Evolutionary conservation across 2,888 invertebrate species (phyloP), one percentile per base, ranked within the genome.

Genomic region (Leptarthrus brevirostris): DNA sequence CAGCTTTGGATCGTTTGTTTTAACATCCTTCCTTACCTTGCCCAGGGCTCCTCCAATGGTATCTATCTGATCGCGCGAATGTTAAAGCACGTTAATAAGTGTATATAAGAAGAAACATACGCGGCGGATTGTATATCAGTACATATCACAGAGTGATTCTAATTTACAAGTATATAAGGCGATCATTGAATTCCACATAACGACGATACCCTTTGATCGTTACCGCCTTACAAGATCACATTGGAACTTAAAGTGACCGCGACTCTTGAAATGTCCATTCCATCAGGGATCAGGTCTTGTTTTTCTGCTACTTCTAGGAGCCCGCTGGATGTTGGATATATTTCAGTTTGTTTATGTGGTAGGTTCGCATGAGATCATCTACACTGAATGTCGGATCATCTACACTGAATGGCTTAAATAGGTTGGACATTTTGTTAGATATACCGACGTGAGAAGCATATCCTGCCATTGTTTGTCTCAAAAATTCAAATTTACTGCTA

Each of bases 111-210:
- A 30, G 18, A 24, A 53, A 26, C 26, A 47, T 26, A 66, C 34
- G 26, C 47, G 26, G 18, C 8, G 24, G 66, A 47, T 66, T 47
- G 66, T 26, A 24, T 66, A 66, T n/a, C n/a, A n/a, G n/a, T n/a
- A n/a, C n/a, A n/a, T n/a, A n/a, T 66, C 66, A 47, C 20, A 26
- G 36, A 36, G 26, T 22, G 47, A 14, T 47, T 66, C 66, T 66
- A 66, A 66, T 66, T 66, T 66, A 66, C 66, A 66, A 66, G 47
- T 66, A 66, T 66, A 66, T 66, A 66, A 66, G 47, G 30, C 66
- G 44, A 66, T 66, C 66, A 47, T 49, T 49, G 66, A 47, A 66
- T 47, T 66, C 47, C 49, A 47, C 66, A 44, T 66, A 66, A 26
- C 66, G 66, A 66, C 30, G 36, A 40, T n/a, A 6, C n/a, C 44